Percentiles rank a stretch among this genome's conserved stretches.
phyloP scores from a whole-genome alignment of 2,888 invertebrate genomes.

The Drosophila multiciliata region DNA sequence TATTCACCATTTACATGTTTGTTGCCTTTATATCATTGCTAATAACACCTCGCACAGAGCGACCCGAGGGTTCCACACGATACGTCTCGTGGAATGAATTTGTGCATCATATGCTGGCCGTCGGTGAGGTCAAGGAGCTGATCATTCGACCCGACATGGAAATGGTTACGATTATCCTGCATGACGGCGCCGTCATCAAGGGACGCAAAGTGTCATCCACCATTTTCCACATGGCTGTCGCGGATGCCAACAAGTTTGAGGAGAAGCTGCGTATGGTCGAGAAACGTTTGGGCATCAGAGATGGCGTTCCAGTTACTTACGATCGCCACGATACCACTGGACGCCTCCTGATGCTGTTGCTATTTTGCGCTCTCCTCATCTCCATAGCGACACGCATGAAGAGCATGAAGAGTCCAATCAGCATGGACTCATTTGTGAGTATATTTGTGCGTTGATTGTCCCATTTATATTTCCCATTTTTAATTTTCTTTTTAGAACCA shows the following conservation, averaged over 20 bases:
- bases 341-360: slow-evolving; percentile 89
- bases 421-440: slow-evolving; percentile 93
- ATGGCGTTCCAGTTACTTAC: slow-evolving; percentile 93
- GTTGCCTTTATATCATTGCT: slow-evolving; percentile 90
- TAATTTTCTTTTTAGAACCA: slow-evolving; percentile 87
- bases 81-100: slow-evolving; percentile 99
- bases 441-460: background rate
- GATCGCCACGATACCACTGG: slow-evolving; percentile 92
- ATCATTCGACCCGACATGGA: slow-evolving; percentile 94
- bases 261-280: slow-evolving; percentile 95
- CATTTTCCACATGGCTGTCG: slow-evolving; percentile 93
- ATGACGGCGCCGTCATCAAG: slow-evolving; percentile 94
- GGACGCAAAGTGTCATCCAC: slow-evolving; percentile 88
- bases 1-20: slow-evolving; percentile 91
- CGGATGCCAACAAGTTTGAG: slow-evolving; percentile 94
- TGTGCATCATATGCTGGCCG: slow-evolving; percentile 95
- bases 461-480: slow-evolving; percentile 4
- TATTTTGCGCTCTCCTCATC: slow-evolving; percentile 89
- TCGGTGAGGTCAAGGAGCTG: slow-evolving; percentile 96
- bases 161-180: slow-evolving; percentile 92
- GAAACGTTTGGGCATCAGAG: slow-evolving; percentile 90
- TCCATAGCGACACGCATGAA: slow-evolving; percentile 89
- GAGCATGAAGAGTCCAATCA: slow-evolving; percentile 88
- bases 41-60: slow-evolving; percentile 89
- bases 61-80: slow-evolving; percentile 87